These are phyloP conservation scores for Solenopsis fugax DNA, from an alignment of 1,140 invertebrate species.

Conservation along the genomic window DNA sequence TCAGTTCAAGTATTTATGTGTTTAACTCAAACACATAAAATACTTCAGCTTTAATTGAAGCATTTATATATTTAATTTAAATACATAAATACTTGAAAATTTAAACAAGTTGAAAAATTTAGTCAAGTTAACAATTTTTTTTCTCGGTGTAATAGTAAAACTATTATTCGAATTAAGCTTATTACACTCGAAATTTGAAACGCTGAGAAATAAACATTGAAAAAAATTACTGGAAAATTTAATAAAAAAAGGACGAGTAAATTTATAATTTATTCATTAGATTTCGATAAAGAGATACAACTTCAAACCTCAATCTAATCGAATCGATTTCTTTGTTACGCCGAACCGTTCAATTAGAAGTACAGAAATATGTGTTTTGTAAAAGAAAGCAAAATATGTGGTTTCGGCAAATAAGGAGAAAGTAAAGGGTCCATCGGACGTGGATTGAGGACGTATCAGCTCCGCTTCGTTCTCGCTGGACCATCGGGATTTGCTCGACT, in stretches of 20 bases:
- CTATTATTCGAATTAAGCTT: neutral
- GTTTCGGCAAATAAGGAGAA: constrained; percentile 35
- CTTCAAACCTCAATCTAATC: neutral
- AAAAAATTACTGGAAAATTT: neutral
- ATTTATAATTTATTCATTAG: neutral
- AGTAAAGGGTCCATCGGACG: constrained; percentile 12
- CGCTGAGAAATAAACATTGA: neutral
- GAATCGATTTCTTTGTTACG: neutral
- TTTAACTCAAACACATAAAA: too few relatives aligned
- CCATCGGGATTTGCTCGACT: constrained; percentile 65
- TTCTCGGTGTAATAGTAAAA: neutral
- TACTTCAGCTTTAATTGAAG: too few relatives aligned
- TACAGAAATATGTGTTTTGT: neutral
- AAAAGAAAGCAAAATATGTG: constrained; percentile 9
- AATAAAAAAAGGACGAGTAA: neutral
- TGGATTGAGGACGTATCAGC: constrained; percentile 38
- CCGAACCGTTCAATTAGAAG: neutral
- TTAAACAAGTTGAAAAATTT: too few relatives aligned
- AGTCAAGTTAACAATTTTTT: too few relatives aligned
- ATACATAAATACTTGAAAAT: too few relatives aligned
- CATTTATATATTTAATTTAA: too few relatives aligned
- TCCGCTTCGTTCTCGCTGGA: constrained; percentile 51
- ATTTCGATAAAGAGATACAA: neutral
- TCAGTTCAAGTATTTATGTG: too few relatives aligned
- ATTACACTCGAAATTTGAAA: neutral